These are phyloP conservation scores for Drosophila testacea DNA, from an alignment of 2,888 invertebrate species.

Conservation along the genomic window DNA sequence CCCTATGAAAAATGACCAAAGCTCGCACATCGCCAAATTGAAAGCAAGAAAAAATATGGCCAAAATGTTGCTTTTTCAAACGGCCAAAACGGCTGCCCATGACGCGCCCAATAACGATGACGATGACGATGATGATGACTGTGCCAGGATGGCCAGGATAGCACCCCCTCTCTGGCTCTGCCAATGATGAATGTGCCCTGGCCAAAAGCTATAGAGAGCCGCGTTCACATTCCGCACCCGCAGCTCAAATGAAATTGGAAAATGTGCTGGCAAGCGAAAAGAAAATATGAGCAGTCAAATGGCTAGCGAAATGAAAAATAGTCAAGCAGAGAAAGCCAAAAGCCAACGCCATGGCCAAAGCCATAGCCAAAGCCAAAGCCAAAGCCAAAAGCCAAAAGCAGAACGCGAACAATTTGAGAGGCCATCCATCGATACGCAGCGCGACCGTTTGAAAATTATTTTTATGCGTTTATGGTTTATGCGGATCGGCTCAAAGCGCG, in stretches of 20 bases:
- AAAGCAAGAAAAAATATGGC: constrained; percentile 79
- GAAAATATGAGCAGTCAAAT: constrained; percentile 69
- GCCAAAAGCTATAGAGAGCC: constrained; percentile 35
- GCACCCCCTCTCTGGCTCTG: background rate
- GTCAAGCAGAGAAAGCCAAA: constrained; percentile 60
- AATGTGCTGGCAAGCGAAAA: constrained; percentile 77
- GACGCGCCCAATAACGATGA: constrained; percentile 33
- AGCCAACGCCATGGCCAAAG: background rate
- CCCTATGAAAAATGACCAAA: constrained; percentile 80
- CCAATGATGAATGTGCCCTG: constrained; percentile 72
- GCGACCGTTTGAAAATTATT: constrained; percentile 68
- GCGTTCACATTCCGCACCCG: constrained; percentile 73
- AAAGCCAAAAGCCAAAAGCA: constrained; percentile 33
- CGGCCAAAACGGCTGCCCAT: constrained; percentile 32
- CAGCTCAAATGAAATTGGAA: constrained; percentile 80
- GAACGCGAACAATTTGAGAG: constrained; percentile 69
- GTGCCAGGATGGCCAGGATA: constrained; percentile 35
- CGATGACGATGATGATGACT: constrained; percentile 40
- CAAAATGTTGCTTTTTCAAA: constrained; percentile 78
- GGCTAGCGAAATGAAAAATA: constrained; percentile 75
- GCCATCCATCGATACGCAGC: constrained; percentile 71
- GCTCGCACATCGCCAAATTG: constrained; percentile 69
- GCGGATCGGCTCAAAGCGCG: constrained; percentile 53
- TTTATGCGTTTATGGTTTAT: constrained; percentile 75
- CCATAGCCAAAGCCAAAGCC: background rate